Base-by-base conservation (phyloP, 1,140 invertebrate species). In the Psix sp. region DNA sequence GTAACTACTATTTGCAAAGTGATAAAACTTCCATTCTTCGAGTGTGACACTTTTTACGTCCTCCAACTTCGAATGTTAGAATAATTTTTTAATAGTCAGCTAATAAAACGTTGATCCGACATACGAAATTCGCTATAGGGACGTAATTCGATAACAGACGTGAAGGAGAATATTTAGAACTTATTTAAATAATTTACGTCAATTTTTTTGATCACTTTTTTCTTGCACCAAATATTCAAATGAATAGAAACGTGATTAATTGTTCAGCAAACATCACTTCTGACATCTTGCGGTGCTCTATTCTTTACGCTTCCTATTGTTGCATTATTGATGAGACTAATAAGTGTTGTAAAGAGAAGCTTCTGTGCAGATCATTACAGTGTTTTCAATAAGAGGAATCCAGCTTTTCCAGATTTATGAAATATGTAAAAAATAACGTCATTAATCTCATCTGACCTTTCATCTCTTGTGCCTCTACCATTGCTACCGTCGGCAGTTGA, bases 391-490 rank as follows among this genome's bases (percentile, higher is more conserved):
- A 78, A 77, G 74, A 52, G 62, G 70, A 76, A 82, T 78, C 39
- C 51, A 16, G 63, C 33, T 45, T 38, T 35, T 5, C 26, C 62
- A 66, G 76, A 80, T 80, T 78, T 78, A 80, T 77, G 76, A 79
- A 81, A 79, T 74, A 77, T 77, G 67, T 77, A 81, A 82, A 78
- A 83, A 80, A 79, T 77, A 77, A 74, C 49, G 46, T 79, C 80
- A 82, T 83, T 79, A 78, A 83, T 83, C 82, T 82, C 60, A 20
- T 29, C 57, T 36, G 63, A 65, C 63, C 56, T 66, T 76, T 74
- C 68, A 74, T 74, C 73, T 70, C 74, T 60, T 29, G 40, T 40
- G 46, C 57, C 35, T 39, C 57, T 65, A 74, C 65, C 49, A 39
- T 39, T 62, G 66, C 63, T 45, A 51, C 56, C 63, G 79, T 49